Conservation (phyloP, 2,888 invertebrate genomes). For the Lottia scabra region DNA sequence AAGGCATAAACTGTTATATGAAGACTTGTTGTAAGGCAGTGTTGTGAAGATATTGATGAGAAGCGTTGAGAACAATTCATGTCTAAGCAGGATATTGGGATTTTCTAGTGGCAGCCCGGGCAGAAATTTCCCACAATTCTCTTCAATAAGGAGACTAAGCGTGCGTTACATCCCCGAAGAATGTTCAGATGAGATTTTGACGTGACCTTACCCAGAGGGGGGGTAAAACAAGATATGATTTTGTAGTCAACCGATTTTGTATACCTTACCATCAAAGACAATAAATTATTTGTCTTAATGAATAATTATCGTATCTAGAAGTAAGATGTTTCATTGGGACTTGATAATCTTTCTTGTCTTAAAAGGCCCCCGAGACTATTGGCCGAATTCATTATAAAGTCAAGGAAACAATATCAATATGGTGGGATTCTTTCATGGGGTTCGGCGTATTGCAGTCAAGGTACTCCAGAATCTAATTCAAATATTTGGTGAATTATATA, state of each 20-base stretch:
- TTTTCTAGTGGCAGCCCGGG: conserved; percentile 1
- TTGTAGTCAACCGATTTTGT: not conserved
- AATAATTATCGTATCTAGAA: not conserved
- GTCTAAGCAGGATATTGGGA: conserved; percentile 6
- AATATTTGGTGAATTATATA: no score
- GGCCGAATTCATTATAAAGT: no score
- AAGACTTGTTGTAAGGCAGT: not conserved
- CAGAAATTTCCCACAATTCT: not conserved
- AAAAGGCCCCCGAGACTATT: no score
- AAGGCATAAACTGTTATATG: conserved; percentile 4
- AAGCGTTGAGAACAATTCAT: not conserved
- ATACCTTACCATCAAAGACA: not conserved
- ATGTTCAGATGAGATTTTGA: conserved; percentile 2
- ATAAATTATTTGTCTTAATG: not conserved
- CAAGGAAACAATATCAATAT: no score
- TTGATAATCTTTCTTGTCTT: no score
- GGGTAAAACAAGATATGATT: not conserved
- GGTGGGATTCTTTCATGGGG: no score
- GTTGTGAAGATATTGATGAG: not conserved
- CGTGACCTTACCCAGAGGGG: conserved; percentile 2
- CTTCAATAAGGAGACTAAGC: not conserved
- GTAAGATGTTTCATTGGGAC: no score
- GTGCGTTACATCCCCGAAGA: not conserved
- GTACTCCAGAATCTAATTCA: no score
- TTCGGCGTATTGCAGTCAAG: no score